A percentile compares a stretch with the other conserved stretches of the same genome.
phyloP scores from a whole-genome alignment of 2,797 vertebrate genomes.

The Sebastiscus albofasciatus region DNA sequence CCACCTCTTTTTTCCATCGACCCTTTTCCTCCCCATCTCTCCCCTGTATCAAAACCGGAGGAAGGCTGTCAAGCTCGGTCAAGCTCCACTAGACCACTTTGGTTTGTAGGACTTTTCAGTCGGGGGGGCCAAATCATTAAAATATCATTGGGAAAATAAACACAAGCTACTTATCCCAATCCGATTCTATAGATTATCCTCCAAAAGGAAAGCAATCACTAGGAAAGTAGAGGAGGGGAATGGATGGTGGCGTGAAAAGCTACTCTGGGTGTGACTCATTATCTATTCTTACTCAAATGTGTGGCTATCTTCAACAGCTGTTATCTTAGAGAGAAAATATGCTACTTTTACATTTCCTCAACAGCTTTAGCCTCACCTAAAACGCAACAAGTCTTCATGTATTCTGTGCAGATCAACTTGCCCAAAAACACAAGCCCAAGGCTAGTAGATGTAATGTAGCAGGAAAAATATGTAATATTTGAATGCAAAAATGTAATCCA shows the following conservation, averaged over 20 bases:
- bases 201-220: slow-evolving; percentile 61
- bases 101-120: slow-evolving; percentile 56
- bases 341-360: slow-evolving; percentile 11
- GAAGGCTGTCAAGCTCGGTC: slow-evolving; percentile 78
- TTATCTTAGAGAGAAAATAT: slow-evolving; percentile 32
- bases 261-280: slow-evolving; percentile 47
- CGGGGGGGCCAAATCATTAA: slow-evolving; percentile 52
- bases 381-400: background rate
- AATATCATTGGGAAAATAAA: slow-evolving; percentile 79
- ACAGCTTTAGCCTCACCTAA: background rate
- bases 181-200: slow-evolving; percentile 79
- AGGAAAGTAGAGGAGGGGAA: slow-evolving; percentile 29
- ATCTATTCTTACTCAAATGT: slow-evolving; percentile 32
- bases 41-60: slow-evolving; percentile 76
- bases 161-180: slow-evolving; percentile 80
- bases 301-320: slow-evolving; percentile 17
- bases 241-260: slow-evolving; percentile 36
- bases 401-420: background rate
- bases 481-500: background rate
- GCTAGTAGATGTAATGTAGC: background rate
- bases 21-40: slow-evolving; percentile 71
- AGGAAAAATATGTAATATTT: background rate
- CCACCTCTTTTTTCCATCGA: slow-evolving; percentile 45
- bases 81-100: slow-evolving; percentile 77
- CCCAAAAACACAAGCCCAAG: background rate